Evolutionary conservation across 1,140 invertebrate genomes (phyloP), one percentile per base, ranked within the genome.

Genomic region (Orussus abietinus): DNA sequence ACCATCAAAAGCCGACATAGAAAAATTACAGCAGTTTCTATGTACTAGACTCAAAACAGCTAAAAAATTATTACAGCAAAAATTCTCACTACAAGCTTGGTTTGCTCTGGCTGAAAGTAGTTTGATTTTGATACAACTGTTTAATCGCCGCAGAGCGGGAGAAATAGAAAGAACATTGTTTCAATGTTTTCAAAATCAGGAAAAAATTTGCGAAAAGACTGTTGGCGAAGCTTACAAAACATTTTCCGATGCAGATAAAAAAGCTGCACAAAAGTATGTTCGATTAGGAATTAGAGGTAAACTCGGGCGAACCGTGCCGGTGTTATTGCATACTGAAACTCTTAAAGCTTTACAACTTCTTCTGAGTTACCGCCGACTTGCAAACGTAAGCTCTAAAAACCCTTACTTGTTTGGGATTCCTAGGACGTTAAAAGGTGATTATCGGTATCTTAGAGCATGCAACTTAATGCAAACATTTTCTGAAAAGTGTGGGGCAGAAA

Each of bases 91-190:
- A 6, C 7, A 31, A 17, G 10, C 36, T 14, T 49, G 47, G 47
- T 30, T 12, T 4, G 22, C 22, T 21, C 13, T 45, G 5, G 28
- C 33, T 7, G 37, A 38, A 30, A 20, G 26, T 15, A 36, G 13
- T 9, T 11, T 49, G 1, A 37, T 38, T 20, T 32, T 18, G 9
- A 25, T 49, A n/a, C 32, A 41, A 41, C 19, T 45, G 3, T 49
- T 45, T 18, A 49, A 49, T 45, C 37, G 47, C 3, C 21, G 41
- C 2, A 10, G 42, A 26, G 26, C 42, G 17, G 47, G 41, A 19
- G 47, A 49, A 17, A 13, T 37, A 2, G 47, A 49, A 30, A 22
- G 42, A 12, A 5, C 45, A 2, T 11, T 25, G 7, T 26, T 49
- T 10, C 2, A 36, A 10, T 30, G 45, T 30, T 22, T 41, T 17